These are phyloP conservation scores for Prochilodus magdalenae DNA, from an alignment of 2,113 vertebrate species.

Conservation along the genomic window DNA sequence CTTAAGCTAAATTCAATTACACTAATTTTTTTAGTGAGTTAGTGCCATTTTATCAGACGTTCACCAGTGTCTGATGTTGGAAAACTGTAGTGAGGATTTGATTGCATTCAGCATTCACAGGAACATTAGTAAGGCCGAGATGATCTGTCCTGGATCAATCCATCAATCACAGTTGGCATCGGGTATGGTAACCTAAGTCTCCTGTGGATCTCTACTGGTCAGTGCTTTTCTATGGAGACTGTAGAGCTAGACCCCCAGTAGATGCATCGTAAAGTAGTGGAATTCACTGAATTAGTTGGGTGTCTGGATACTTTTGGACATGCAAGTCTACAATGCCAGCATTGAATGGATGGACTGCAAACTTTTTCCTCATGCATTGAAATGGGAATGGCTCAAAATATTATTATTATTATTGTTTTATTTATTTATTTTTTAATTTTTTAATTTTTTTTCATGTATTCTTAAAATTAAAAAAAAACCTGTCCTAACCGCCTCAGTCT, in stretches of 20 bases:
- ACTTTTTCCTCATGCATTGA: no score
- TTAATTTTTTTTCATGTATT: background rate
- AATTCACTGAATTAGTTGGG: no score
- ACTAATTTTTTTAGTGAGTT: background rate
- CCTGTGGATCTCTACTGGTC: background rate
- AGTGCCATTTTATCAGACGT: no score
- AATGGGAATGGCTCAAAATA: background rate
- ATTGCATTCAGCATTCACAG: background rate
- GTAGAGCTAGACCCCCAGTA: background rate
- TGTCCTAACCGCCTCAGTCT: conserved; percentile 25
- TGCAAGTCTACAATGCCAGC: no score
- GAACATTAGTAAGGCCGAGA: no score
- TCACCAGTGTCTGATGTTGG: background rate
- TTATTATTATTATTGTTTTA: background rate
- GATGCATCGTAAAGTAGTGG: no score
- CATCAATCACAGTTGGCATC: no score
- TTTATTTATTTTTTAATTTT: no score
- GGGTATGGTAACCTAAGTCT: background rate
- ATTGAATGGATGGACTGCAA: no score
- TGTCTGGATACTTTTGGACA: no score
- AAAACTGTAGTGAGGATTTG: background rate
- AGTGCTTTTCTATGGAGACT: background rate
- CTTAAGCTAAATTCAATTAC: background rate
- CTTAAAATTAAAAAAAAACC: conserved; percentile 10
- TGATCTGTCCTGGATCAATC: background rate